phyloP scores from a whole-genome alignment of 2,113 vertebrate species.

The Nothoprocta pentlandii region DNA sequence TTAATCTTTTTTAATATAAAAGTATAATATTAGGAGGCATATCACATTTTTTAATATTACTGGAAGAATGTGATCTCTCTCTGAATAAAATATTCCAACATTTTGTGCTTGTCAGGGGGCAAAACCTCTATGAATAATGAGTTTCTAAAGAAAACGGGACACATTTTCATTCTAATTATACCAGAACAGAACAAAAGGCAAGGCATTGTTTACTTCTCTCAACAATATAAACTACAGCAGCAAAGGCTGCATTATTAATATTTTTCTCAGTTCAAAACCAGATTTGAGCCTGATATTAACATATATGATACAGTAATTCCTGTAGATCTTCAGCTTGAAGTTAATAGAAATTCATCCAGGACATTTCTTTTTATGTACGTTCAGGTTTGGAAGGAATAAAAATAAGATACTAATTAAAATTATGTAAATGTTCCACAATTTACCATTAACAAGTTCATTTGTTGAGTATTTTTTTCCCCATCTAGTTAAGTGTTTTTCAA shows the following conservation, averaged over 20 bases:
- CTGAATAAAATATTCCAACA: not conserved
- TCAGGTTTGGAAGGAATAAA: not conserved
- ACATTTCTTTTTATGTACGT: not conserved
- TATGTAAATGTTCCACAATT: not conserved
- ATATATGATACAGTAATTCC: not conserved
- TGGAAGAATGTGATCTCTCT: not conserved
- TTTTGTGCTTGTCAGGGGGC: not conserved
- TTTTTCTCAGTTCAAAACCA: not conserved
- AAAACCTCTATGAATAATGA: not conserved
- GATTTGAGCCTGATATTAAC: not conserved
- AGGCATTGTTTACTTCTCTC: not conserved
- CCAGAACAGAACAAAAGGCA: not conserved
- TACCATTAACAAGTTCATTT: constrained; percentile 49
- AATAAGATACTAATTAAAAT: constrained; percentile 21
- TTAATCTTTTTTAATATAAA: not conserved
- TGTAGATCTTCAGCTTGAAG: not conserved
- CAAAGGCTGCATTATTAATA: not conserved
- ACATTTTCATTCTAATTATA: not conserved
- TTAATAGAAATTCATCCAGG: not conserved
- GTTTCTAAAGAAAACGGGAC: not conserved
- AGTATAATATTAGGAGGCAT: not conserved
- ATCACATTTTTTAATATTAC: not conserved
- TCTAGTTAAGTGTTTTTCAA: not conserved
- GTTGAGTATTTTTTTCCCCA: not conserved
- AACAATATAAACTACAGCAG: not conserved